Percentiles rank a stretch among this genome's conserved stretches.
Evolutionary conservation across 2,113 vertebrate genomes (phyloP).

Genomic region (Alexandromys fortis): DNA sequence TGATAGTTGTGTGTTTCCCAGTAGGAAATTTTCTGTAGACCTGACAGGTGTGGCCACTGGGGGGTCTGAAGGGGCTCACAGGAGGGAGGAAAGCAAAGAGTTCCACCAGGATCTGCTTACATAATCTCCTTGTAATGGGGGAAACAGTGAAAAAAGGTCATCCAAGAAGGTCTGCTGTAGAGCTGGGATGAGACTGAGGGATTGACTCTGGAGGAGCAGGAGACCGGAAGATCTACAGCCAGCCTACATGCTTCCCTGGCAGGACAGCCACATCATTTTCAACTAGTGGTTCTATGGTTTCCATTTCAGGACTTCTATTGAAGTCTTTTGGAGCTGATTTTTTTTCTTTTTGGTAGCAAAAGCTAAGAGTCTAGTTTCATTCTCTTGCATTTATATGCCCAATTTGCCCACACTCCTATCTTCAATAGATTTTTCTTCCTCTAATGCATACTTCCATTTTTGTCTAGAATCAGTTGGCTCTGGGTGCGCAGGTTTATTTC

Average conservation of each 20-base stretch:
- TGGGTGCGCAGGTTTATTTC: neutral
- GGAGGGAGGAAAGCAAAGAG: neutral
- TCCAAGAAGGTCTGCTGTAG: neutral
- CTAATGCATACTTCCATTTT: neutral
- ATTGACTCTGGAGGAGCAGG: neutral
- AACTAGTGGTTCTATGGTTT: neutral
- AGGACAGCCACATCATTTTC: neutral
- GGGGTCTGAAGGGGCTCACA: neutral
- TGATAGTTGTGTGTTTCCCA: neutral
- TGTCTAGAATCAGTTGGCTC: neutral
- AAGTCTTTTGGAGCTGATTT: neutral
- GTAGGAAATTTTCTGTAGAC: neutral
- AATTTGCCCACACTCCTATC: neutral
- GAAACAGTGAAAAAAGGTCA: neutral
- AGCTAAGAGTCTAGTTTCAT: neutral
- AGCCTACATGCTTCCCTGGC: neutral
- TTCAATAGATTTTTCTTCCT: neutral
- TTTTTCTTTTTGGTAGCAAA: neutral
- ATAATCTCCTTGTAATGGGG: neutral
- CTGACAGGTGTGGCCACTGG: neutral
- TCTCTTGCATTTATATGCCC: neutral
- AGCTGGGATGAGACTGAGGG: neutral
- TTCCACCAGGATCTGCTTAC: neutral
- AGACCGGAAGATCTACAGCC: neutral
- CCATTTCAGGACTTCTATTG: neutral